Conservation (phyloP, 2,113 vertebrate genomes). For the Rhabdomys dilectus region DNA sequence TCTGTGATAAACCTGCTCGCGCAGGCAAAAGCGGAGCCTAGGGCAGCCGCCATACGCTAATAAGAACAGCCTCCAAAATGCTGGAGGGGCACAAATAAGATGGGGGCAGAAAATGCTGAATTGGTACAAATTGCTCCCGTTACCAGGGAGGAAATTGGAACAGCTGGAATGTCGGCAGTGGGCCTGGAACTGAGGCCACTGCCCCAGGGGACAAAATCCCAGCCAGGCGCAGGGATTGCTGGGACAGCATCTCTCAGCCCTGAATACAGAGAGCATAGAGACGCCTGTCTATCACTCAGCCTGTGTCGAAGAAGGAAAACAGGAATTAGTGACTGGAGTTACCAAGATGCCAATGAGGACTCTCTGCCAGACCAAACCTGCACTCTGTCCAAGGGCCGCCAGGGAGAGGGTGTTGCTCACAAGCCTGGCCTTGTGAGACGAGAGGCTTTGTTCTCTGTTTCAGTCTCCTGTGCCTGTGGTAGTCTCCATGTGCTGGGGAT, state of each 20-base stretch:
- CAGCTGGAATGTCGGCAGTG: not conserved
- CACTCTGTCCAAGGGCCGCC: conserved; percentile 43
- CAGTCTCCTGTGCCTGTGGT: not conserved
- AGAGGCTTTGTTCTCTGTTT: not conserved
- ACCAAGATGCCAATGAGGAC: conserved; percentile 23
- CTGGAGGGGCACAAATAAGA: not conserved
- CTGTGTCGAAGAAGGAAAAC: conserved; percentile 17
- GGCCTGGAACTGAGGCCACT: not conserved
- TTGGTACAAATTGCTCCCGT: not conserved
- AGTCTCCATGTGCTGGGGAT: not conserved
- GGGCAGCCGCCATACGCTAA: rapidly evolving
- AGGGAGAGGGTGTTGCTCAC: not conserved
- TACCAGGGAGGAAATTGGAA: not conserved
- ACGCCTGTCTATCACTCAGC: conserved; percentile 2
- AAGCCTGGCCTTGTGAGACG: not conserved
- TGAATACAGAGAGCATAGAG: conserved; percentile 13
- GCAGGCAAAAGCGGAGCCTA: not conserved
- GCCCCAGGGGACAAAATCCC: not conserved
- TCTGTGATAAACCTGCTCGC: not conserved
- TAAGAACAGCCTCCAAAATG: not conserved
- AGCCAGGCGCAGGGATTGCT: not conserved
- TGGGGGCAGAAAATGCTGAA: not conserved
- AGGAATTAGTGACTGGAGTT: conserved; percentile 30
- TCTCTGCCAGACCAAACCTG: conserved; percentile 56
- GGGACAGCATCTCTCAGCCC: not conserved